Evolutionary conservation across 2,888 invertebrate species (phyloP), one percentile per base, ranked within the genome.

Genomic region (Pinctada fucata): DNA sequence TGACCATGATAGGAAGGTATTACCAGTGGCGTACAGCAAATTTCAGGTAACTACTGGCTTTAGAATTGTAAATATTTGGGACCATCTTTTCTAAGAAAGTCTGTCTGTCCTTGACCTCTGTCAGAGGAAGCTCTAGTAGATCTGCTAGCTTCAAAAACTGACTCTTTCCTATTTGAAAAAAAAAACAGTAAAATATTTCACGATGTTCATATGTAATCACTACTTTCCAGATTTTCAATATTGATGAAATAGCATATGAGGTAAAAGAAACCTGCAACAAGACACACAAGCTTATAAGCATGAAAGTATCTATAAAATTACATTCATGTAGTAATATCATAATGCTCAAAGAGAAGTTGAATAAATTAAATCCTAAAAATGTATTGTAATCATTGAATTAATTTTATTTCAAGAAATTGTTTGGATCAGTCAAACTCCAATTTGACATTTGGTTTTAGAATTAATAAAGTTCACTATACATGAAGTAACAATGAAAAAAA

Each of bases 111-210:
- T 89, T 89, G 2, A 93, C 90, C 79, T 93, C 93, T 8, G 91
- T 88, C 72, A 93, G 89, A 65, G 91, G 89, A 10, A 93, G 91
- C 82, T 92, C 91, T 63, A 93, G 87, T 47, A 93, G 85, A 83
- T 93, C 93, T 16, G 92, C 90, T 70, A 93, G 78, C 75, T 92
- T 90, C 10, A 93, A 83, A 84, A 93, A 93, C 78, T 93, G 91
- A 47, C 81, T 81, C 76, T 88, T 91, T 16, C 84, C 93, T 93
- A 86, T 51, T 75, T 52, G 3, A 47, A n/a, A 45, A 3, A 67
- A 31, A 67, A 51, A 67, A 13, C 2, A 45, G 6, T 8, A 69
- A 10, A 69, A 63, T n/a, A 10, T 3, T 5, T 31, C 31, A 31
- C 31, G 31, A 31, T 31, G n/a, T 50, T 45, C 47, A 8, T 16